Evolutionary conservation across 2,113 vertebrate species (phyloP).

Genomic region (Trematocara stigmaticum): DNA sequence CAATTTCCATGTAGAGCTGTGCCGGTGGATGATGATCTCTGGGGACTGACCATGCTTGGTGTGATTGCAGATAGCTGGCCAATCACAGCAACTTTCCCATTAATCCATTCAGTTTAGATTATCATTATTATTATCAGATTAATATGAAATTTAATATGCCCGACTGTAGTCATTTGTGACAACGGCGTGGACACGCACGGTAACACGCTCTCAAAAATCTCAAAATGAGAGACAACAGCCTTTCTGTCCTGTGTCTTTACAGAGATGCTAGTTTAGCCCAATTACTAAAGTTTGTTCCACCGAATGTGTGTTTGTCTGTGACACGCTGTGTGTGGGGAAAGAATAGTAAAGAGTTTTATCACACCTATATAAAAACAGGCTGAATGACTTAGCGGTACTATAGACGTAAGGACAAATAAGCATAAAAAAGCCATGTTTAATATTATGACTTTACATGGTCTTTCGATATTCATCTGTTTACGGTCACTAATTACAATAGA

Average conservation of each 20-base stretch:
- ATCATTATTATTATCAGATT: neutral
- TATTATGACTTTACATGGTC: neutral
- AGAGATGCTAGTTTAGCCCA: neutral
- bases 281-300: neutral
- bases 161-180: neutral
- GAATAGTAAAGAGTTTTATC: neutral
- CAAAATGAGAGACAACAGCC: neutral
- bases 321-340: neutral
- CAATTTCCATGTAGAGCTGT: neutral
- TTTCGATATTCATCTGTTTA: neutral
- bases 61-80: neutral
- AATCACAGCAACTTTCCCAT: neutral
- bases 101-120: neutral
- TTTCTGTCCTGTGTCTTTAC: neutral
- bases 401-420: neutral
- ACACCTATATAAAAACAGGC: neutral
- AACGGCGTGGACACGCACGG: rapidly evolving
- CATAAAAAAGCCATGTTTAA: neutral
- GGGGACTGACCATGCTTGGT: neutral
- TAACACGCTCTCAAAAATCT: neutral
- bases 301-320: neutral
- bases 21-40: neutral
- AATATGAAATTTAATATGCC: neutral
- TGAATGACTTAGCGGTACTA: neutral
- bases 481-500: neutral